Percentiles rank a stretch among this genome's conserved stretches.
Conservation (phyloP, 2,113 vertebrate species). For the Macaca mulatta region DNA sequence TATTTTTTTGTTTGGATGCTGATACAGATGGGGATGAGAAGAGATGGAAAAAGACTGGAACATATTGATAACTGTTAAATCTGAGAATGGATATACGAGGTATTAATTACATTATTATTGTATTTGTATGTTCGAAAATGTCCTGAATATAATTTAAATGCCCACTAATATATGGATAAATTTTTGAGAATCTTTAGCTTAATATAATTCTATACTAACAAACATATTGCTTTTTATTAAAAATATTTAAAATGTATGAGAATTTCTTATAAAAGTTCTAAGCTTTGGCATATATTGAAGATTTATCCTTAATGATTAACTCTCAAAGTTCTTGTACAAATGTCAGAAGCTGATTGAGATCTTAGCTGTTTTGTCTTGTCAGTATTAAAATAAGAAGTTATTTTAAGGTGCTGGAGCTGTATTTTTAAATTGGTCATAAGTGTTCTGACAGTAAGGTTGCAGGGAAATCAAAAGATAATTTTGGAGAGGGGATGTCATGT, state of each 20-base stretch:
- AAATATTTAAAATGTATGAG: neutral
- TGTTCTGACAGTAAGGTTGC: neutral
- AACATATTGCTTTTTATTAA: neutral
- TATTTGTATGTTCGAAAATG: neutral
- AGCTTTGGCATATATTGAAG: neutral
- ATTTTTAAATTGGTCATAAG: neutral
- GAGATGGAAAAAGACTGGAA: neutral
- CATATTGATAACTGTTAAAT: neutral
- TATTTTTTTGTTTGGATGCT: neutral
- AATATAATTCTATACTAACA: neutral
- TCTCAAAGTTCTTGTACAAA: neutral
- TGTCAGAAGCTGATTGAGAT: neutral
- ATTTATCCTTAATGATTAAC: neutral
- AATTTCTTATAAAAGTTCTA: neutral
- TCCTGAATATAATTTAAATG: neutral
- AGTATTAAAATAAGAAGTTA: neutral
- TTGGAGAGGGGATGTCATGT: neutral
- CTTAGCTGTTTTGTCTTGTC: neutral
- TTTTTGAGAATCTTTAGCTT: neutral
- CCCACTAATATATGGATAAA: neutral
- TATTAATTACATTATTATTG: neutral
- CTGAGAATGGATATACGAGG: neutral
- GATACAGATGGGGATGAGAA: neutral
- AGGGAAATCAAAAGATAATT: neutral
- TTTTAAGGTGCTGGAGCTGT: neutral